Base-by-base conservation (phyloP, 2,113 vertebrate genomes). In the Bubo blakistoni region DNA sequence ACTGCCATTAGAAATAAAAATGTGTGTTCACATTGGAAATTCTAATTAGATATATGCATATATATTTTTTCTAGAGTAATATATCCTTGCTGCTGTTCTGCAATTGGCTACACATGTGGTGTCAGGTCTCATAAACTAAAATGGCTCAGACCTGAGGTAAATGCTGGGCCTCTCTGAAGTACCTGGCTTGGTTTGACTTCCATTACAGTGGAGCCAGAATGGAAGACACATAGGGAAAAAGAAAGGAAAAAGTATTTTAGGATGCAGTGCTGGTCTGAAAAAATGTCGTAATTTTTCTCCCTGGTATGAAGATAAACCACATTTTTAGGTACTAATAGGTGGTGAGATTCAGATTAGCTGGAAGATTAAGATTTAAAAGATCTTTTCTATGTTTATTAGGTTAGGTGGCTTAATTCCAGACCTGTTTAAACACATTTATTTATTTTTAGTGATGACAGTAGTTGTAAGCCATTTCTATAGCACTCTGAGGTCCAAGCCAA, bases 1-100 rank as follows among this genome's bases (percentile, higher is more conserved):
- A 85, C 52, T 61, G 79, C 80, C 36, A 72, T 87, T 88, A 78
- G 70, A 81, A 86, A 93, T 92, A 95, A 93, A 96, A 95, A 90
- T 87, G 66, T 58, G 51, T 47, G 30, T 54, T 97, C 0, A 0
- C 57, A 15, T 19, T 74, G 76, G 76, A 73, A 96, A 90, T 80
- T 55, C 83, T 77, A 72, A 81, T 89, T 89, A 84, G 87, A 52
- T 92, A 34, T 17, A 88, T 9, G 49, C 26, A 76, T 47, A 34
- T 38, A 14, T 92, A 32, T 71, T 89, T 95, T 96, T 95, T 57
- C 69, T 79, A 15, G n/a, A 82, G 10, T 54, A 85, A 92, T 66
- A 58, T 40, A 24, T 69, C 25, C 32, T 66, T 89, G 46, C 49
- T 83, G 42, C 59, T 92, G 38, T 44, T 78, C 63, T 47, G 47